Percentiles rank a stretch among this genome's conserved stretches.
These are phyloP conservation scores for Florisuga fusca DNA, from an alignment of 2,797 vertebrate genomes.

Conservation along the genomic window DNA sequence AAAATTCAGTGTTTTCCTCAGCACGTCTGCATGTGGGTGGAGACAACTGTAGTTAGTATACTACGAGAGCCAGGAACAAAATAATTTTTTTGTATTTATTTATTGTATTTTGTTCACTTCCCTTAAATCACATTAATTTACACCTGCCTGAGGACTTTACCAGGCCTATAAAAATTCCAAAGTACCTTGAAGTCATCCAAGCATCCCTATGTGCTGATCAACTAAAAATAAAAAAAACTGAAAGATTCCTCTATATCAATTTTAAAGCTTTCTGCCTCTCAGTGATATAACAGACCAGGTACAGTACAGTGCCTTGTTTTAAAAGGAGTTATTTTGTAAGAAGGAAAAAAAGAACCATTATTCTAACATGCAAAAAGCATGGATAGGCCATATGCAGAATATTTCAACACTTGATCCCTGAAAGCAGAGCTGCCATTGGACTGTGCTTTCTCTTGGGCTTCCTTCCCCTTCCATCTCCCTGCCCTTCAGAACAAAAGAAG, in stretches of 20 bases:
- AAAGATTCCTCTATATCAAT: background rate
- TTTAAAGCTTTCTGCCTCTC: background rate
- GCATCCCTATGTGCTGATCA: background rate
- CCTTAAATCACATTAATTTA: background rate
- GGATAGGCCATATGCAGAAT: background rate
- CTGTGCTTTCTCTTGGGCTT: background rate
- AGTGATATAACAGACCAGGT: background rate
- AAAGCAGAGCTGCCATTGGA: background rate
- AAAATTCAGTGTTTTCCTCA: background rate
- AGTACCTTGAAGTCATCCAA: background rate
- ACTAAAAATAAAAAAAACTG: background rate
- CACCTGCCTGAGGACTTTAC: background rate
- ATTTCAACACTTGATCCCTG: background rate
- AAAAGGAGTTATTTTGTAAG: background rate
- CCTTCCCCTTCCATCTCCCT: background rate
- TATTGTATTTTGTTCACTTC: background rate
- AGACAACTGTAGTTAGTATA: background rate
- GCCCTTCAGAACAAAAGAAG: background rate
- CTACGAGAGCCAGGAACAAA: background rate
- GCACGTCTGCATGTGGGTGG: background rate
- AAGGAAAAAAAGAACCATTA: background rate
- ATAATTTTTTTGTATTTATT: background rate
- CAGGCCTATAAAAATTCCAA: background rate
- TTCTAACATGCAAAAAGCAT: background rate
- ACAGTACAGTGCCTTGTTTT: background rate